Conservation (phyloP, 2,113 vertebrate species). For the Bubo blakistoni region DNA sequence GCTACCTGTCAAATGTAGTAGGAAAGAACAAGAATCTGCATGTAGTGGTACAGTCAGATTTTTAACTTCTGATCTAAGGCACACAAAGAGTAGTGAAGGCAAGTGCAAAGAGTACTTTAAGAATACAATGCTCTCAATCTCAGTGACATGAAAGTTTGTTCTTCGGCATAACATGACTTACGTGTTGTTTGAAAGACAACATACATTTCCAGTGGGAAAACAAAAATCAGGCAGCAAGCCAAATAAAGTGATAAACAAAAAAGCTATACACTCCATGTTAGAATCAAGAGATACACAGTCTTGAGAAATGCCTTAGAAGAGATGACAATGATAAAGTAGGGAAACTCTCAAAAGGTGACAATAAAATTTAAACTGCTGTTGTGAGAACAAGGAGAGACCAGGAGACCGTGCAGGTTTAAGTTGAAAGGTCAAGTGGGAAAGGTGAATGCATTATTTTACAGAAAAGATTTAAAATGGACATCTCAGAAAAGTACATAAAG, state of each 20-base stretch:
- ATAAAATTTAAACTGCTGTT: neutral
- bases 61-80: neutral
- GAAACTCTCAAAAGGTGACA: neutral
- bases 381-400: neutral
- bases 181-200: fast-evolving
- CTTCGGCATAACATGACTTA: neutral
- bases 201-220: neutral
- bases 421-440: neutral
- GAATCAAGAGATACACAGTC: neutral
- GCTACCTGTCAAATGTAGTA: neutral
- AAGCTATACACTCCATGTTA: neutral
- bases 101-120: neutral
- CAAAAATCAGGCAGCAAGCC: neutral
- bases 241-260: neutral
- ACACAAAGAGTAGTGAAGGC: neutral
- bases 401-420: neutral
- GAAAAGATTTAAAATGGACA: neutral
- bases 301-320: neutral
- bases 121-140: neutral
- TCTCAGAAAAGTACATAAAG: neutral
- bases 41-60: neutral
- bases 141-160: neutral
- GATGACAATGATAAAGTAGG: neutral
- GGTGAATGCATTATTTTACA: neutral
- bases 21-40: neutral